These are phyloP conservation scores for Hermetia illucens DNA, from an alignment of 1,140 invertebrate species.

Conservation along the genomic window DNA sequence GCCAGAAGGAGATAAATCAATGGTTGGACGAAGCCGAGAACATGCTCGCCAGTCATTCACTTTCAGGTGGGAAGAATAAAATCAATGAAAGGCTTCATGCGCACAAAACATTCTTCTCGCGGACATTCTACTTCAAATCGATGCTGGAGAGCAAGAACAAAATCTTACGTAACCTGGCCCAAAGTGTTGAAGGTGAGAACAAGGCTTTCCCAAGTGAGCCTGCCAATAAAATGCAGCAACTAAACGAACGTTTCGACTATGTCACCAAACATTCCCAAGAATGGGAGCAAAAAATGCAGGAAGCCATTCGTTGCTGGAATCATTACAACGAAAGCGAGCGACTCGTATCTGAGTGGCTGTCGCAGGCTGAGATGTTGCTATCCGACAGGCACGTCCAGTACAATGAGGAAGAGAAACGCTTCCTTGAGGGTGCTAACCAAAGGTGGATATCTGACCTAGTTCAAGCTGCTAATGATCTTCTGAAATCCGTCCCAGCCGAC, in stretches of 20 bases:
- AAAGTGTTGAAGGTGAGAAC: slow-evolving; percentile 55
- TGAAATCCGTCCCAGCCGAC: slow-evolving; percentile 44
- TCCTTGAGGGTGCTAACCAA: slow-evolving; percentile 75
- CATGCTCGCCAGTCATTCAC: slow-evolving; percentile 41
- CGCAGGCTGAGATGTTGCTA: slow-evolving; percentile 65
- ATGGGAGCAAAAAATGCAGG: slow-evolving; percentile 66
- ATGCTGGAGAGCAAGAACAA: slow-evolving; percentile 92
- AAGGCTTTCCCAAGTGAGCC: slow-evolving; percentile 57
- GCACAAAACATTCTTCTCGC: slow-evolving; percentile 77
- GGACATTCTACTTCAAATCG: slow-evolving; percentile 79
- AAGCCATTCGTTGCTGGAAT: slow-evolving; percentile 71
- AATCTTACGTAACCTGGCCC: slow-evolving; percentile 76
- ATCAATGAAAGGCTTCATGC: slow-evolving; percentile 60
- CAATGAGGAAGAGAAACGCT: slow-evolving; percentile 64
- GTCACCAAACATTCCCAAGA: slow-evolving; percentile 56
- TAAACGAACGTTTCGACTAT: slow-evolving; percentile 69
- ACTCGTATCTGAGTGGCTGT: slow-evolving; percentile 71
- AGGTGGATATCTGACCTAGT: slow-evolving; percentile 68
- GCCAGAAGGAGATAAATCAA: slow-evolving; percentile 64
- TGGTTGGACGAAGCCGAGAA: slow-evolving; percentile 78
- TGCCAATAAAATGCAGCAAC: slow-evolving; percentile 50
- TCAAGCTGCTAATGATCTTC: slow-evolving; percentile 63
- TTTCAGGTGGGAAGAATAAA: slow-evolving; percentile 55
- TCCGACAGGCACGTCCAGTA: slow-evolving; percentile 68
- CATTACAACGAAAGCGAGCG: slow-evolving; percentile 66